Evolutionary conservation across 2,888 invertebrate species (phyloP).

Genomic region (Lithophane semibrunnea): DNA sequence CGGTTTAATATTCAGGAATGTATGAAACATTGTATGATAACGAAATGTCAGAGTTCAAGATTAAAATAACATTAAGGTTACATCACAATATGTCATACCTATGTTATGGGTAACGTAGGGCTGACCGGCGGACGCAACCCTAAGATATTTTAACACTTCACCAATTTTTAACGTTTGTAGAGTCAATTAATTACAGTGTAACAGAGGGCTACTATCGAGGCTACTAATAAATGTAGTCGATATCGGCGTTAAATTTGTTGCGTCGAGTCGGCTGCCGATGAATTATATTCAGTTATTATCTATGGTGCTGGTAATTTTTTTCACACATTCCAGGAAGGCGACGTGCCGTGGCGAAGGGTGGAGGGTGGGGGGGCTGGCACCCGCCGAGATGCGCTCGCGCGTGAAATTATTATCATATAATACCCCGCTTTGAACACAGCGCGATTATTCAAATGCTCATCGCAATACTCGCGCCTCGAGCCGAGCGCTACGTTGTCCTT

Average conservation of each 20-base stretch:
- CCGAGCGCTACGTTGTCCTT: conserved; percentile 58
- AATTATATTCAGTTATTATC: conserved; percentile 69
- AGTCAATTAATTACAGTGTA: conserved; percentile 84
- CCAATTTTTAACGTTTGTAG: conserved; percentile 83
- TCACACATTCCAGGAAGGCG: conserved; percentile 85
- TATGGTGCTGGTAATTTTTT: conserved; percentile 79
- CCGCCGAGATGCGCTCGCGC: conserved; percentile 82
- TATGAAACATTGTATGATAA: conserved; percentile 57
- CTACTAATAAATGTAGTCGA: conserved; percentile 73
- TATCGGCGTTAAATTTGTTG: conserved; percentile 76
- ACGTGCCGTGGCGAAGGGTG: conserved; percentile 72
- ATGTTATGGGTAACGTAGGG: conserved; percentile 51
- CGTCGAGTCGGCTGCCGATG: conserved; percentile 62
- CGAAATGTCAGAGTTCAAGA: conserved; percentile 61
- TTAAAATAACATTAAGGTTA: conserved; percentile 63
- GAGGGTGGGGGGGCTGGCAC: conserved; percentile 74
- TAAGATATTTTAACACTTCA: conserved; percentile 79
- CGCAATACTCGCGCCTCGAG: conserved; percentile 73
- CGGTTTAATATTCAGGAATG: conserved; percentile 47
- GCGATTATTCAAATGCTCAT: conserved; percentile 89
- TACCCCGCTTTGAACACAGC: conserved; percentile 83
- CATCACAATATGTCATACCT: conserved; percentile 64
- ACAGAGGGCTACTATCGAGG: conserved; percentile 67
- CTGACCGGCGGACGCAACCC: conserved; percentile 65
- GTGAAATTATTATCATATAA: conserved; percentile 91